Evolutionary conservation across 2,888 invertebrate genomes (phyloP).

Genomic region (Cybosia mesomella): DNA sequence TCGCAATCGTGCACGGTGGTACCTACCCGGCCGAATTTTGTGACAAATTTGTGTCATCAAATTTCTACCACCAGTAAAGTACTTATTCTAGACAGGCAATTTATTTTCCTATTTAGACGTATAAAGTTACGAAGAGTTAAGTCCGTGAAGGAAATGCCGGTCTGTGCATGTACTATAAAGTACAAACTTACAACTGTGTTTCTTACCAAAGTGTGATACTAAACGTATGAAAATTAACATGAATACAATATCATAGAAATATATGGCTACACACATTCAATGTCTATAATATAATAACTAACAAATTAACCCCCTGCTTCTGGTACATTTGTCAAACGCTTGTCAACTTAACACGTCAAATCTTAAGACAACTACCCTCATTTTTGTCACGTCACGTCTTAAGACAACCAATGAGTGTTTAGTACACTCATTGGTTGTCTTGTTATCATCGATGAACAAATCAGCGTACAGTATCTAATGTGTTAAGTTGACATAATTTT

Average conservation of each 20-base stretch:
- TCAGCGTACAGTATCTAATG: not conserved
- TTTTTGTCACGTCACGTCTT: no score
- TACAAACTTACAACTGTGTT: not conserved
- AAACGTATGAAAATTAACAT: constrained; percentile 8
- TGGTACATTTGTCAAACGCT: not conserved
- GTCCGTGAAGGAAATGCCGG: not conserved
- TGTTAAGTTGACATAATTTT: not conserved
- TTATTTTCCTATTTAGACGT: no score
- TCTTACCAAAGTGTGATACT: not conserved
- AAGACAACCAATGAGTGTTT: no score
- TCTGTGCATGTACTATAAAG: not conserved
- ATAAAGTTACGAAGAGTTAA: no score
- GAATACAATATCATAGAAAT: constrained; percentile 1
- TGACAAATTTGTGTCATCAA: no score
- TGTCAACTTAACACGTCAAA: not conserved
- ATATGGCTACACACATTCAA: constrained; percentile 12
- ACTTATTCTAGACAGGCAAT: no score
- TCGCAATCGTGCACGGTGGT: no score
- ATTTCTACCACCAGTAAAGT: no score
- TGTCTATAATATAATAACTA: constrained; percentile 11
- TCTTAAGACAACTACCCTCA: no score
- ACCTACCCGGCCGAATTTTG: no score
- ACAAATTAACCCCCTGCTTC: not conserved
- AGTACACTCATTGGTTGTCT: not conserved
- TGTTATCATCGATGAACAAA: not conserved